Evolutionary conservation across 2,113 vertebrate species (phyloP), one percentile per base, ranked within the genome.

Genomic region (Dendrocopos noguchii): DNA sequence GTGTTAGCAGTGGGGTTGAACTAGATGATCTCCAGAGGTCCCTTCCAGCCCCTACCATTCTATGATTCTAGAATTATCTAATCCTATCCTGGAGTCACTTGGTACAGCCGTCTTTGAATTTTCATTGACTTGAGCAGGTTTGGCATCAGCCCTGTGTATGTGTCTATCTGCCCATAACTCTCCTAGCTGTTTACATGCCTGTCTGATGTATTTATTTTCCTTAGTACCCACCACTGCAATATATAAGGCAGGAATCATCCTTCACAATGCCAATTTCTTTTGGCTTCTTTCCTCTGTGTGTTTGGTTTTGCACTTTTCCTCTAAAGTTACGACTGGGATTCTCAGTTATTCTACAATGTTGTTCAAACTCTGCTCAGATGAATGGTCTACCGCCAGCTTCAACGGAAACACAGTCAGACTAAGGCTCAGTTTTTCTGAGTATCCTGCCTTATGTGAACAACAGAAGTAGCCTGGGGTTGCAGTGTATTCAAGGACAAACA

Each of bases 271-370:
- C 94, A 96, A 46, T 84, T 96, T 93, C 86, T 95, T 87, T 91
- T 96, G 96, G 95, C 96, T 93, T 73, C 91, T 59, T 84, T 95
- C 91, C 91, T 89, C 29, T 64, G 64, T 1, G 0, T 93, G 91
- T 95, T 93, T 95, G 84, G 89, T 84, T 95, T 91, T 94, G 78
- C 94, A 95, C 64, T 91, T 93, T 93, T 67, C 91, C 89, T 93
- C 60, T 63, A 4, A 85, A 95, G 68, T 87, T 89, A 24, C 0
- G 14, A 31, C 71, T 93, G 84, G 75, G 72, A 85, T 90, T 95
- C 82, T 92, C 91, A 90, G 87, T 74, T 85, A 39, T 71, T 71
- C 81, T 61, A 27, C 44, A 67, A 19, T 64, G 72, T 34, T 85
- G 72, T 47, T 91, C 67, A 87, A 36, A 63, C 78, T 82, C 78